A percentile compares a stretch with the other conserved stretches of the same genome.
phyloP scores from a whole-genome alignment of 2,888 invertebrate species.

The Amphimallon solstitiale region DNA sequence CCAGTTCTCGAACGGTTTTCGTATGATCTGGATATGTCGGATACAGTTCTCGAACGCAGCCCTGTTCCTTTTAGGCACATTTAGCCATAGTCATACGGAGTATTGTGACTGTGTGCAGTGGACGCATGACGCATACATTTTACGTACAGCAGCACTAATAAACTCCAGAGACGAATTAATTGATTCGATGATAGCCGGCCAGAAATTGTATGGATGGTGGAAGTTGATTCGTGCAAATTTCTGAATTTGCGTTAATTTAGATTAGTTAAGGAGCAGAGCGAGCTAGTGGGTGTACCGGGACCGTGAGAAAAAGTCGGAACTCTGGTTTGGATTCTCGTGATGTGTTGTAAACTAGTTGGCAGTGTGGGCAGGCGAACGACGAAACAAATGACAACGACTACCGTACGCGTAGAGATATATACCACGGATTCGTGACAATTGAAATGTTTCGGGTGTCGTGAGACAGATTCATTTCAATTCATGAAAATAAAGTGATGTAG shows the following conservation, averaged over 20 bases:
- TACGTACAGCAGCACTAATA: constrained; percentile 2
- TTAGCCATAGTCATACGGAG: neutral
- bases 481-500: constrained; percentile 20
- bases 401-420: neutral
- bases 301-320: constrained; percentile 48
- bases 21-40: too few species aligned
- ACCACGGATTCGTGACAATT: constrained; percentile 32
- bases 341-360: neutral
- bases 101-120: neutral
- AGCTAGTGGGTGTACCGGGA: constrained; percentile 46
- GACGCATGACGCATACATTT: neutral
- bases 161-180: constrained; percentile 32
- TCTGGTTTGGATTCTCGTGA: constrained; percentile 5
- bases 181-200: constrained; percentile 23
- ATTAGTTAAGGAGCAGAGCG: constrained; percentile 43
- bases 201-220: constrained; percentile 31
- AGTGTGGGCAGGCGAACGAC: constrained; percentile 16
- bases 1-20: too few species aligned
- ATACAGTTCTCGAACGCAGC: neutral
- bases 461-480: constrained; percentile 30
- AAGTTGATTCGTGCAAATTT: constrained; percentile 47
- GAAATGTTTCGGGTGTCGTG: constrained; percentile 30
- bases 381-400: neutral
- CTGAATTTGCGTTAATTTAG: constrained; percentile 51
- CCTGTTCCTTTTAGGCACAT: neutral